phyloP scores from a whole-genome alignment of 2,888 invertebrate species.

The Drosophila eohydei region DNA sequence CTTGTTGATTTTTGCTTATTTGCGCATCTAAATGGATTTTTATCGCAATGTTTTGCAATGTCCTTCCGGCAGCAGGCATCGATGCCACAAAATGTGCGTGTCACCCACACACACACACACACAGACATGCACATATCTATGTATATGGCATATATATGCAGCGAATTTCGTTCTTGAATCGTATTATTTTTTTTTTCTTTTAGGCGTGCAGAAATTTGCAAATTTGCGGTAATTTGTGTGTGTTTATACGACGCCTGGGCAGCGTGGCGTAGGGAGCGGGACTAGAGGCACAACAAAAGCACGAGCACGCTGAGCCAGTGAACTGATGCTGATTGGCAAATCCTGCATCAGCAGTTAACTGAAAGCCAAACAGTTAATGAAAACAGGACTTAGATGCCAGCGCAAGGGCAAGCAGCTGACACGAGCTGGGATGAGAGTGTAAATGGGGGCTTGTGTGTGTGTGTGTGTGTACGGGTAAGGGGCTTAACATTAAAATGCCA shows the following conservation, averaged over 20 bases:
- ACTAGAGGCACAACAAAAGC: constrained; percentile 5
- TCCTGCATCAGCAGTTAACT: constrained; percentile 74
- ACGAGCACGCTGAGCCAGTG: constrained; percentile 21
- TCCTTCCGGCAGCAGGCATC: constrained; percentile 70
- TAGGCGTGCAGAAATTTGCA: constrained; percentile 50
- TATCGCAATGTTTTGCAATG: constrained; percentile 81
- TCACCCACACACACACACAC: constrained; percentile 26
- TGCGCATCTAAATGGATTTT: constrained; percentile 81
- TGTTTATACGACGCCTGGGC: constrained; percentile 44
- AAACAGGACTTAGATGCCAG: constrained; percentile 39
- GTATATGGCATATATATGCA: constrained; percentile 8
- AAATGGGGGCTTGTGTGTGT: neutral
- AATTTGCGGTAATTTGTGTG: constrained; percentile 71
- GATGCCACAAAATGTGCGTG: constrained; percentile 57
- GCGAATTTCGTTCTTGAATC: constrained; percentile 20
- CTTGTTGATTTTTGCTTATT: constrained; percentile 81
- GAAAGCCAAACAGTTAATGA: constrained; percentile 68
- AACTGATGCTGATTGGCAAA: constrained; percentile 76
- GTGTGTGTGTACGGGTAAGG: constrained; percentile 4
- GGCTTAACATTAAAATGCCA: constrained; percentile 53
- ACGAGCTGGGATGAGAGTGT: neutral
- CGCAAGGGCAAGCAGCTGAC: neutral
- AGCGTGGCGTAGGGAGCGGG: neutral
- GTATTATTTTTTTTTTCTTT: constrained; percentile 16
- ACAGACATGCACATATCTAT: neutral